A percentile compares a stretch with the other conserved stretches of the same genome.
phyloP scores from a whole-genome alignment of 2,797 vertebrate species.

The Eurystomus glaucurus region DNA sequence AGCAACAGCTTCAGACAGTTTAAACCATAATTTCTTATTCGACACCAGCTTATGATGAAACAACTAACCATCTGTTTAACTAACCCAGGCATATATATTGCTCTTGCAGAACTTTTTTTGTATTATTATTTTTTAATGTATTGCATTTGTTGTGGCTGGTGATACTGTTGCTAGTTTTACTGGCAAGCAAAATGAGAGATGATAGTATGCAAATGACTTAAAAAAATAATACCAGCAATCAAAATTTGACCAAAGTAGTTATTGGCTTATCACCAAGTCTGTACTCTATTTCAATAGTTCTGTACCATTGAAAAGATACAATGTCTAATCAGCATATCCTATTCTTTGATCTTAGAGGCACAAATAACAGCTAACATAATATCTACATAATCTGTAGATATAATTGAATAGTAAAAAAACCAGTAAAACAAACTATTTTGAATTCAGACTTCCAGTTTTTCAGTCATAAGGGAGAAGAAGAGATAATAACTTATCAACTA shows the following conservation, averaged over 20 bases:
- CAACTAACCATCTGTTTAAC: neutral
- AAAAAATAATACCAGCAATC: neutral
- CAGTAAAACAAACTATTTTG: constrained; percentile 73
- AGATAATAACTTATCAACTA: constrained; percentile 81
- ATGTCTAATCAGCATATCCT: neutral
- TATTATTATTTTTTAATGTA: neutral
- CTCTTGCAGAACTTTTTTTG: neutral
- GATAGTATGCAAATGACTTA: neutral
- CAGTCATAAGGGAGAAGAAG: constrained; percentile 77
- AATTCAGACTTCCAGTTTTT: constrained; percentile 70
- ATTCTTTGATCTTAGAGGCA: neutral
- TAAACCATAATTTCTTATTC: neutral
- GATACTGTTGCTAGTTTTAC: neutral
- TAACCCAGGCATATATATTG: neutral
- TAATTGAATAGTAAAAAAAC: constrained; percentile 73
- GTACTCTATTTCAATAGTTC: neutral
- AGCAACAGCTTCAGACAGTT: neutral
- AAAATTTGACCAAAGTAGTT: neutral
- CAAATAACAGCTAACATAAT: neutral
- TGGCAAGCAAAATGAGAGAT: neutral
- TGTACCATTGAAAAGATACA: neutral
- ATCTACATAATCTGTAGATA: neutral
- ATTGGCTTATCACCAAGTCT: neutral
- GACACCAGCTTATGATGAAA: neutral
- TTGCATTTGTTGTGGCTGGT: neutral